Base-by-base conservation (phyloP, 2,888 invertebrate genomes). In the Sericinus montela region DNA sequence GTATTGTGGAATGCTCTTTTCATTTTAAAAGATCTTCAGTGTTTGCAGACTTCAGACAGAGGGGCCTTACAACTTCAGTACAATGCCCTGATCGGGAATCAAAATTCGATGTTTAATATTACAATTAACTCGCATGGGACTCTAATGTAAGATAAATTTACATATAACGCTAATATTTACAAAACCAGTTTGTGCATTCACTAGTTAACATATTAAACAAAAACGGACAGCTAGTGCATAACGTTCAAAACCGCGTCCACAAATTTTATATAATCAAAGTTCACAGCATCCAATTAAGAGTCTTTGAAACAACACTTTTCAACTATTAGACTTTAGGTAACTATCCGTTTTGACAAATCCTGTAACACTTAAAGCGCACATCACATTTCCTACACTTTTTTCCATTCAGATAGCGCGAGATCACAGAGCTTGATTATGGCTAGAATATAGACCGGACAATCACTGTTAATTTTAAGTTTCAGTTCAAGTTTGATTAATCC, bases 141-240 rank as follows among this genome's bases (percentile, higher is more conserved):
- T 68, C 77, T 82, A 80, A 73, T 63, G 62, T 70, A 74, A 68
- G 70, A 66, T 76, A 83, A 25, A 80, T 86, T 78, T 86, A 87
- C 85, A 87, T 67, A 72, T 85, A 79, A 81, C 72, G 75, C 86
- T 87, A 86, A 78, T 87, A 88, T 88, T 62, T 87, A 87, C 87
- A 88, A 38, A 75, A 69, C 77, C 80, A 84, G 79, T 87, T 84
- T 85, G 87, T 87, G 86, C 85, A 79, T 78, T 69, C 75, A 80
- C 80, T 79, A 77, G 72, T 75, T 63, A 67, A 75, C 69, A 69
- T 69, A 72, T 67, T 14, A 67, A 69, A 66, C 63, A 64, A 58
- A 62, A 57, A 58, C 57, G 47, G 49, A 48, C 43, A 51, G 47
- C 45, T 43, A 39, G 47, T 38, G 53, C 43, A 13, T 16, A 48